Base-by-base conservation (phyloP, 2,797 vertebrate species). In the Sebastes itinus region DNA sequence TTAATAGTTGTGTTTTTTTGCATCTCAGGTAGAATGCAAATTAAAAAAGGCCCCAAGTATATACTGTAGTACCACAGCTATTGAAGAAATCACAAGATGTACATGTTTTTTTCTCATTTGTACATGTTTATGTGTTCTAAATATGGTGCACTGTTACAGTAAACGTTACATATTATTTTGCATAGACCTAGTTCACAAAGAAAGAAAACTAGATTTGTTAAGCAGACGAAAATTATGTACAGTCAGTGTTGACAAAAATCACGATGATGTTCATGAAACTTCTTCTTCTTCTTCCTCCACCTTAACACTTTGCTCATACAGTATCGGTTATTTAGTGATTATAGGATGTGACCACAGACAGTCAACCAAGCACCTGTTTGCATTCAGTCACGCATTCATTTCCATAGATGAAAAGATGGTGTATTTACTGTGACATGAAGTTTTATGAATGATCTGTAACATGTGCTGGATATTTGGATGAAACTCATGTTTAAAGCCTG, bases 21-120 rank as follows among this genome's bases (percentile, higher is more conserved):
- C 96, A 98, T 99, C 99, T 99, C 98, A 99, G 98, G 98, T 98
- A 98, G 98, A 98, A 97, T 95, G 97, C 97, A 96, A 98, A 97
- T 82, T 90, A 94, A 72, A 65, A 96, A 96, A 92, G 95, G 95
- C 96, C 97, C 97, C 96, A 93, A 94, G 72, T 95, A 96, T 96
- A 93, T 88, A 92, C 90, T 92, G 94, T 93, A 89, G 91, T 92
- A 91, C 86, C 82, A 93, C 93, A 87, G 90, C 86, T 89, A 90
- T 81, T 89, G 66, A 93, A 87, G 85, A 95, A 94, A 95, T 92
- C 94, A 94, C 95, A 86, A 95, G 96, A 94, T 95, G 96, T 92
- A 96, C 96, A 94, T 96, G 94, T 84, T 93, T 94, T 65, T 65
- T 94, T 96, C 96, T 98, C 95, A 96, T 96, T 98, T 97, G 97